These are phyloP conservation scores for Illadopsis cleaveri DNA, from an alignment of 2,113 vertebrate species.

Conservation along the genomic window DNA sequence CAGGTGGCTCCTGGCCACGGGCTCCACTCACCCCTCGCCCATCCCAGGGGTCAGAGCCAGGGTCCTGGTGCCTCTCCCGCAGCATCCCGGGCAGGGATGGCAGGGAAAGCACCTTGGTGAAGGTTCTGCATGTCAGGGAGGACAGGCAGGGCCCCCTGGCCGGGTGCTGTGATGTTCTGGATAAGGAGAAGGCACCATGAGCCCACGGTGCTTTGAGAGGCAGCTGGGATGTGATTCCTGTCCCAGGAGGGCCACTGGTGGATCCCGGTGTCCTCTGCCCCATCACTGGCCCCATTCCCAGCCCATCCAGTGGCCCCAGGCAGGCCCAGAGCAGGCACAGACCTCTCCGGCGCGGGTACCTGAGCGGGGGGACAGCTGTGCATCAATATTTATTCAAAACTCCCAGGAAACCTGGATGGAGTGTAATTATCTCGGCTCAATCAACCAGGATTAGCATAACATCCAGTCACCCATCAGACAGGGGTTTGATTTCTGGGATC, in stretches of 20 bases:
- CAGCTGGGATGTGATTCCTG: neutral
- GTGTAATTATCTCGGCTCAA: conserved; percentile 77
- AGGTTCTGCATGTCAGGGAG: rapidly evolving
- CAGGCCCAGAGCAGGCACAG: neutral
- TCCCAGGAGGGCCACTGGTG: rapidly evolving
- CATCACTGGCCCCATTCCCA: rapidly evolving
- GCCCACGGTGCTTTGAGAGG: rapidly evolving
- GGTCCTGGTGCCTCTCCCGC: rapidly evolving
- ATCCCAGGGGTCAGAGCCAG: neutral
- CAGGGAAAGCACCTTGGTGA: neutral
- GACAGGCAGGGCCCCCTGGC: neutral
- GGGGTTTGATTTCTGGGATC: conserved; percentile 73
- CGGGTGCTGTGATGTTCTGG: rapidly evolving
- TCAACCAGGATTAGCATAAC: conserved; percentile 74
- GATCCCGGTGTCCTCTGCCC: neutral
- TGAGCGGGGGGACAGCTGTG: conserved; percentile 66
- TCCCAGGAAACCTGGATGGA: conserved; percentile 75
- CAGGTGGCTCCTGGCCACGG: neutral
- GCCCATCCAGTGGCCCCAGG: rapidly evolving
- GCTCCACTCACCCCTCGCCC: neutral
- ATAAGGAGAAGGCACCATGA: neutral
- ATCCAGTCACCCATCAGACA: conserved; percentile 67
- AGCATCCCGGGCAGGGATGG: neutral
- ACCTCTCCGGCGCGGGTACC: conserved; percentile 13
- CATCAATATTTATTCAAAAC: conserved; percentile 74